Percentiles rank a stretch among this genome's conserved stretches.
Evolutionary conservation across 2,113 vertebrate genomes (phyloP).

Genomic region (Anthoscopus minutus): DNA sequence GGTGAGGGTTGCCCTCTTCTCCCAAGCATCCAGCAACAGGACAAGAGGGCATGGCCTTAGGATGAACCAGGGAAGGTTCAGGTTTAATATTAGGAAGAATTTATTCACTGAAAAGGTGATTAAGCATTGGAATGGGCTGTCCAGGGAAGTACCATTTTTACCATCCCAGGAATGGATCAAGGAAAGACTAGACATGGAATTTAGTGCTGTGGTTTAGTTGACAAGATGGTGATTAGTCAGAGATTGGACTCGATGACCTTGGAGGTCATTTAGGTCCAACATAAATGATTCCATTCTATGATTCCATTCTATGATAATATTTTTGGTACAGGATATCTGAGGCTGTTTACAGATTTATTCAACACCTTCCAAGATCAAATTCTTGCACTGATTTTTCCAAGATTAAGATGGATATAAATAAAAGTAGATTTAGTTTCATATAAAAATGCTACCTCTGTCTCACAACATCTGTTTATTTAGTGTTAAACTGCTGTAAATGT

Average conservation of each 20-base stretch:
- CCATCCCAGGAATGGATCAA: background rate
- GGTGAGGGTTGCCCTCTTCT: background rate
- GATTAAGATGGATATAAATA: background rate
- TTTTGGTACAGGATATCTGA: background rate
- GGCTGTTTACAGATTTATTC: background rate
- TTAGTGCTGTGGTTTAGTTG: background rate
- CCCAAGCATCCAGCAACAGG: background rate
- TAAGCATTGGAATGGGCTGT: background rate
- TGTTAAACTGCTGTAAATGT: background rate
- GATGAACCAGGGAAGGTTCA: background rate
- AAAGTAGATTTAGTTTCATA: background rate
- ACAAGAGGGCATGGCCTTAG: background rate
- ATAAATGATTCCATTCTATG: background rate
- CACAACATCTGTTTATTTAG: background rate
- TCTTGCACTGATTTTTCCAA: background rate
- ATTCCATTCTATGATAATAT: background rate
- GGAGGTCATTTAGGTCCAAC: background rate
- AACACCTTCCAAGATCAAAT: background rate
- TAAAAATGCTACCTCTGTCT: background rate
- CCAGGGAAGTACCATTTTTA: background rate
- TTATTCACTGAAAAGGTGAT: background rate
- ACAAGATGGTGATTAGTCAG: background rate
- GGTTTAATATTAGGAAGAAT: background rate
- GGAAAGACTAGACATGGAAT: background rate
- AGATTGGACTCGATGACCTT: accelerated